Percentiles rank a stretch among this genome's conserved stretches.
Evolutionary conservation across 2,113 vertebrate species (phyloP).

Genomic region (Actenoides hombroni): DNA sequence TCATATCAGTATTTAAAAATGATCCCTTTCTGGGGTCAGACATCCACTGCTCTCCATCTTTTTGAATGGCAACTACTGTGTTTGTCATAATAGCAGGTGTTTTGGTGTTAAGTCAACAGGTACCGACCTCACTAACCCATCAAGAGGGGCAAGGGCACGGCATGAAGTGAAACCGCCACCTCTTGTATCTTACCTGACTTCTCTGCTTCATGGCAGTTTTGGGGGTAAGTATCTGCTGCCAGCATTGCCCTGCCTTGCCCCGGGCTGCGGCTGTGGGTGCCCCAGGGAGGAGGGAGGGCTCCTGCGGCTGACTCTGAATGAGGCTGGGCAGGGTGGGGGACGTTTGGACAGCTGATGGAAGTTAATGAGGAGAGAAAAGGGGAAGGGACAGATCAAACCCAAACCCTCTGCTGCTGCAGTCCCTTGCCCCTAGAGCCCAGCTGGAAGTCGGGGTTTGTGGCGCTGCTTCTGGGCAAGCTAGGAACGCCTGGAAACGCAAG

Average conservation of each 20-base stretch:
- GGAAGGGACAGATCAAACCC: rapidly evolving
- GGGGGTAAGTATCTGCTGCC: rapidly evolving
- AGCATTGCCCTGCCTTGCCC: rapidly evolving
- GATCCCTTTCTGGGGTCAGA: neutral
- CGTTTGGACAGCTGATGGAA: rapidly evolving
- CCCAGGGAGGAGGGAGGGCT: rapidly evolving
- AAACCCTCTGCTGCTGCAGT: no score
- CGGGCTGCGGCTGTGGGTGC: neutral
- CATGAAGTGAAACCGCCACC: rapidly evolving
- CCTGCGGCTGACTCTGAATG: rapidly evolving
- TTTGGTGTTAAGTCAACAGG: no score
- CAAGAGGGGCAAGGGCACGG: neutral
- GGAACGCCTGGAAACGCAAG: neutral
- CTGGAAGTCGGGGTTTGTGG: no score
- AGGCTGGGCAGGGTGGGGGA: rapidly evolving
- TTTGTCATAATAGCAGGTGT: neutral
- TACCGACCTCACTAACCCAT: no score
- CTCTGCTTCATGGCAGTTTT: neutral
- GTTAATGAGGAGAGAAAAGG: rapidly evolving
- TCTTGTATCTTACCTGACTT: rapidly evolving
- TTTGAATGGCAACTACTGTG: neutral
- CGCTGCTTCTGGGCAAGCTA: neutral
- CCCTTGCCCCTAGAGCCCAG: rapidly evolving
- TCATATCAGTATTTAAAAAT: neutral
- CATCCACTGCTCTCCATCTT: neutral